These are phyloP conservation scores for Megathymus violae DNA, from an alignment of 1,140 invertebrate genomes.

Conservation along the genomic window DNA sequence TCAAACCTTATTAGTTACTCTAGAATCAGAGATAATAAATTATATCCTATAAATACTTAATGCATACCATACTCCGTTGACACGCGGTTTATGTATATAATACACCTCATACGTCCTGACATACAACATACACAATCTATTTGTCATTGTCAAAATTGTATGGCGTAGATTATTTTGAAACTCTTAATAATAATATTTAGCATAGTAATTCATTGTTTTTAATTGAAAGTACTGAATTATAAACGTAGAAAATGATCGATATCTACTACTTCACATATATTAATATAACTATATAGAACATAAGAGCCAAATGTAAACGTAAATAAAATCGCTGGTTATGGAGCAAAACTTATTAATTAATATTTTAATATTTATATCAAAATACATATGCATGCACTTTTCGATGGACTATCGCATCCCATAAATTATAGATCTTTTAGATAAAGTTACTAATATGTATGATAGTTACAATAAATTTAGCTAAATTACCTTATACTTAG, in stretches of 20 bases:
- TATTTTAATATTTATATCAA: slow-evolving; percentile 45
- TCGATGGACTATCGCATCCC: slow-evolving; percentile 41
- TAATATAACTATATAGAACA: slow-evolving; percentile 22
- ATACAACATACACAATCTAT: no score
- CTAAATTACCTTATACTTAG: slow-evolving; percentile 50
- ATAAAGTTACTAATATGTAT: slow-evolving; percentile 30
- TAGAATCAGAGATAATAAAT: no score
- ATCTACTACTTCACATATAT: slow-evolving; percentile 17
- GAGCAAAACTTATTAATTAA: slow-evolving; percentile 58
- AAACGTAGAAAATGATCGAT: background rate
- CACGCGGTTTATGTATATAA: no score
- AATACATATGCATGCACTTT: slow-evolving; percentile 50
- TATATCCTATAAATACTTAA: no score
- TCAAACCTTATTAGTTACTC: no score
- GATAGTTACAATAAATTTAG: slow-evolving; percentile 37
- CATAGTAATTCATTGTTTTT: background rate
- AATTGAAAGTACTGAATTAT: background rate
- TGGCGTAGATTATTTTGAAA: background rate
- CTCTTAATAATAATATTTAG: slow-evolving; percentile 9
- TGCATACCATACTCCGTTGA: no score
- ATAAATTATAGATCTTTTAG: slow-evolving; percentile 37
- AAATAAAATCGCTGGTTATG: slow-evolving; percentile 67
- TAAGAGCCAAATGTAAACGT: slow-evolving; percentile 58
- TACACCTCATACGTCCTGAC: no score
- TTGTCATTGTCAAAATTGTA: background rate